Evolutionary conservation across 2,797 vertebrate genomes (phyloP), one percentile per base, ranked within the genome.

Genomic region (Sebastes dallii): DNA sequence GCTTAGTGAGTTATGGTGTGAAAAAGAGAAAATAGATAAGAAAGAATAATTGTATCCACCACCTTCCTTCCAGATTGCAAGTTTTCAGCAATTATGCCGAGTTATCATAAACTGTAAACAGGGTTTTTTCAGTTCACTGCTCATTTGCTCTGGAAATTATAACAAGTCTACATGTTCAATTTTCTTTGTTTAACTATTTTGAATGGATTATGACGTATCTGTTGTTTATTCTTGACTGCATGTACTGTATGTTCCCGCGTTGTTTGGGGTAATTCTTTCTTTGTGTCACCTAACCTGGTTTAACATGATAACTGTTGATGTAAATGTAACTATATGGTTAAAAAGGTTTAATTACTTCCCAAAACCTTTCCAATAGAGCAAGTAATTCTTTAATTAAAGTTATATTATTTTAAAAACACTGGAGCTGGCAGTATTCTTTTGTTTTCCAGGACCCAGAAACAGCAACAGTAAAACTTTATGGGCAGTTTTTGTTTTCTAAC

Each of bases 1-100:
- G 87, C 86, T 88, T 77, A 16, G 65, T 77, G 67, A 84, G 75
- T 82, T 72, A 80, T 77, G 72, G 84, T 90, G 89, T 89, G 87
- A 91, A 91, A 88, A 75, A 56, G 54, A 75, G 58, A 89, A 83
- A 76, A 75, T 46, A 78, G 72, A 83, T 66, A 68, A 78, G 55
- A 83, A 70, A 78, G 69, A 85, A 73, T 81, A 89, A 84, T 77
- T 82, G 66, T 83, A 62, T 86, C 66, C 56, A 81, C 22, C 54
- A 81, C 68, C 71, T 77, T 80, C 42, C 67, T 77, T 80, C 42
- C 70, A 84, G 66, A 80, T 66, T 77, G 77, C 77, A 86, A 52
- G 50, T 83, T 75, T 77, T 71, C 59, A 52, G 77, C 72, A 84
- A 86, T 83, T 83, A 85, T 72, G 39, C 55, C 66, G 71, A 10